Percentiles rank a stretch among this genome's conserved stretches.
These are phyloP conservation scores for Notospermus geniculatus DNA, from an alignment of 1,140 invertebrate genomes.

Conservation along the genomic window DNA sequence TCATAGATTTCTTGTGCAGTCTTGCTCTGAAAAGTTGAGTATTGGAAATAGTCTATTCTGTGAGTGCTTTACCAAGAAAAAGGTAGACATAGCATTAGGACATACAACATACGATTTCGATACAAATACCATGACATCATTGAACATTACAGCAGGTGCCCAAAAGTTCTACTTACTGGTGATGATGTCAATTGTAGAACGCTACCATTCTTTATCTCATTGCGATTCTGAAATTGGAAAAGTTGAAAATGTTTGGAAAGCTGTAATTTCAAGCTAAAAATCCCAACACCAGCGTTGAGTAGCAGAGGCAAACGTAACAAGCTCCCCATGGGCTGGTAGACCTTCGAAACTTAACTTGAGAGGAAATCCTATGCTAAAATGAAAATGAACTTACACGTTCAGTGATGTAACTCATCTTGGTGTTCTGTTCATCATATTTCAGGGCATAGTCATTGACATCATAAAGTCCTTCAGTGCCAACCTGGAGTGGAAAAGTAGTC, in stretches of 20 bases:
- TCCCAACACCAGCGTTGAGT: no score
- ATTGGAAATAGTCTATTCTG: not conserved
- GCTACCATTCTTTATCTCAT: constrained; percentile 89
- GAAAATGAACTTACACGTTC: constrained; percentile 62
- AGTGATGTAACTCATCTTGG: constrained; percentile 83
- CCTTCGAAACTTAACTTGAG: no score
- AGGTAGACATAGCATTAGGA: no score
- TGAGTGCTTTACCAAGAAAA: no score
- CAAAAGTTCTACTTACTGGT: constrained; percentile 58
- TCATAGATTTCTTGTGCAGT: constrained; percentile 78
- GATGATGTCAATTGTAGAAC: constrained; percentile 81
- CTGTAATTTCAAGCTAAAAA: no score
- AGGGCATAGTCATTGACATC: constrained; percentile 80
- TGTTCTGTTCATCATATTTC: constrained; percentile 70
- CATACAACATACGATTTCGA: no score
- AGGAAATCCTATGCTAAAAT: constrained; percentile 12
- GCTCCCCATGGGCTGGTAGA: no score
- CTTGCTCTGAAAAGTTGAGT: constrained; percentile 59
- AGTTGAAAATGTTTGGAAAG: no score
- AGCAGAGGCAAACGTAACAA: no score
- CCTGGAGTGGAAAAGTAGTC: constrained; percentile 53
- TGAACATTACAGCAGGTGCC: not conserved
- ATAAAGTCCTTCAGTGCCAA: constrained; percentile 80
- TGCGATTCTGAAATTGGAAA: constrained; percentile 68
- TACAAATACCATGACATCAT: not conserved